Conservation (phyloP, 2,797 vertebrate genomes). For the Enteromius afrohamiltoni region DNA sequence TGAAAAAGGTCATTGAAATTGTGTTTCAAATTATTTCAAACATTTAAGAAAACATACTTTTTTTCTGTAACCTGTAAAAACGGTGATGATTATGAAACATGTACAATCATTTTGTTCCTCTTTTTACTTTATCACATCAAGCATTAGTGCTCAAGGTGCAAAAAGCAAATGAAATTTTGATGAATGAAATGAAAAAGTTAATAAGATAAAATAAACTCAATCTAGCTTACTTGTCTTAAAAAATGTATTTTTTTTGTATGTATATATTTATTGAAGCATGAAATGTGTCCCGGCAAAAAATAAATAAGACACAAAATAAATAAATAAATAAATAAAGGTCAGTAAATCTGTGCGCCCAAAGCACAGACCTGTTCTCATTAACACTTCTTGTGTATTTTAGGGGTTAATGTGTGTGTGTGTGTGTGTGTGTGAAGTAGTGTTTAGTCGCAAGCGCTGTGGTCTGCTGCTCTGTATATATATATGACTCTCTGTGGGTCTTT, state of each 20-base stretch:
- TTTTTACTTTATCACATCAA: background rate
- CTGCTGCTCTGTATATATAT: constrained; percentile 13
- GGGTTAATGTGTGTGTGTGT: background rate
- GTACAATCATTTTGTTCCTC: background rate
- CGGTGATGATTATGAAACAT: background rate
- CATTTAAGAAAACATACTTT: background rate
- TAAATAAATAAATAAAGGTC: background rate
- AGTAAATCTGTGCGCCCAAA: background rate
- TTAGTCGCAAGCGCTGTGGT: background rate
- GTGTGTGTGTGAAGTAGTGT: constrained; percentile 1
- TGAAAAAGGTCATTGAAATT: background rate
- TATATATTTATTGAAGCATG: background rate
- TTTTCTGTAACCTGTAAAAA: background rate
- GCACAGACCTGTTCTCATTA: background rate
- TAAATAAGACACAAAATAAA: background rate
- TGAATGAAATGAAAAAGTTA: too few species aligned
- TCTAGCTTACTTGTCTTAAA: background rate
- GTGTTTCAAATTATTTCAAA: background rate
- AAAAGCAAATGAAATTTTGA: background rate
- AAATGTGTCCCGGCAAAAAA: background rate
- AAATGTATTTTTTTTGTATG: background rate
- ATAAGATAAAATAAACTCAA: background rate
- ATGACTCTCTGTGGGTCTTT: constrained; percentile 32
- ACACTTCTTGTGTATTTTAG: background rate
- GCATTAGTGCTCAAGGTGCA: background rate